These are phyloP conservation scores for Drosophila setifemur DNA, from an alignment of 1,140 invertebrate species.

Conservation along the genomic window DNA sequence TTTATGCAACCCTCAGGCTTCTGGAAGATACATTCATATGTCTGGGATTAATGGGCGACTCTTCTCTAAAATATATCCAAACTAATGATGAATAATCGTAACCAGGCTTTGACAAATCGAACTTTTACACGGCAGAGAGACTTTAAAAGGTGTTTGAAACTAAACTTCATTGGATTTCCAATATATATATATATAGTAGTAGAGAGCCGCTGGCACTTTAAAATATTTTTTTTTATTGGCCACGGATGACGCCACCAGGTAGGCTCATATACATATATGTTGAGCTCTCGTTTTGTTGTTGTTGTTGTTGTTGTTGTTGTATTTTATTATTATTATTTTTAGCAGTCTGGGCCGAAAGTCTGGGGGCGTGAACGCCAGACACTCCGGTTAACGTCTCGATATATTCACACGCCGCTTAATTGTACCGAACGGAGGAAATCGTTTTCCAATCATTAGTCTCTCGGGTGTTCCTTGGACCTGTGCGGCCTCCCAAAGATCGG, in stretches of 20 bases:
- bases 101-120: conserved; percentile 56
- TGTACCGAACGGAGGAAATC: conserved; percentile 43
- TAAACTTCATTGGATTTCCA: conserved; percentile 32
- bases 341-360: background rate
- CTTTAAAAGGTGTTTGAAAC: conserved; percentile 43
- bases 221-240: background rate
- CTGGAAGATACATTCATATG: background rate
- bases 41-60: background rate
- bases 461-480: conserved; percentile 5
- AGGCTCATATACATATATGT: conserved; percentile 1
- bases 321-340: conserved; percentile 1
- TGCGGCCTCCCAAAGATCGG: conserved; percentile 12
- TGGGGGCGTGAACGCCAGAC: conserved; percentile 49
- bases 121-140: conserved; percentile 32
- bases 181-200: conserved; percentile 5
- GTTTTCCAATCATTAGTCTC: conserved; percentile 71
- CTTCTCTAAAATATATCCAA: background rate
- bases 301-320: background rate
- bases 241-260: conserved; percentile 55
- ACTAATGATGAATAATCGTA: conserved; percentile 59
- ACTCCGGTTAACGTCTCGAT: conserved; percentile 40
- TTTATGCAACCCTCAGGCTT: conserved; percentile 8
- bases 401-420: conserved; percentile 73
- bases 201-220: conserved; percentile 38
- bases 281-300: too few relatives aligned